Evolutionary conservation across 2,888 invertebrate species (phyloP).

Genomic region (Sinelater perroti): DNA sequence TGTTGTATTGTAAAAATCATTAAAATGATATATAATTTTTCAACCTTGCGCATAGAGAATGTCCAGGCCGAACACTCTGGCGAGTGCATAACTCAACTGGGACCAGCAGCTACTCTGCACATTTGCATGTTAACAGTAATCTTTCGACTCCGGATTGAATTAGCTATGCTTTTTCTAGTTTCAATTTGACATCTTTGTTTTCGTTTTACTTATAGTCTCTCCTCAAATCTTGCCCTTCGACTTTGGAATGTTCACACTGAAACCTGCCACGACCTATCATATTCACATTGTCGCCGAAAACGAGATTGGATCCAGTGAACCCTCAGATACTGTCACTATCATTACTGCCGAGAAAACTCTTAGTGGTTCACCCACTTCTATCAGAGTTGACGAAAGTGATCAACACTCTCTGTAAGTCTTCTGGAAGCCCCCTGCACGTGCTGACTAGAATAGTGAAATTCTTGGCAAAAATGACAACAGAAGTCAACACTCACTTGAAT

Average conservation of each 20-base stretch:
- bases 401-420: slow-evolving; percentile 87
- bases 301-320: slow-evolving; percentile 90
- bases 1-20: slow-evolving; percentile 40
- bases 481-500: slow-evolving; percentile 87
- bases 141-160: background rate
- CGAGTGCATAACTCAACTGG: slow-evolving; percentile 67
- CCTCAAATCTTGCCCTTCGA: slow-evolving; percentile 67
- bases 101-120: slow-evolving; percentile 59
- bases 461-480: slow-evolving; percentile 81
- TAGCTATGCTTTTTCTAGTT: too few species aligned
- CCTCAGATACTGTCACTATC: slow-evolving; percentile 91
- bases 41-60: slow-evolving; percentile 66
- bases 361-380: slow-evolving; percentile 83
- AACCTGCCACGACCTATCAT: slow-evolving; percentile 93
- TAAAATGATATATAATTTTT: slow-evolving; percentile 49
- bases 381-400: slow-evolving; percentile 86
- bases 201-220: slow-evolving; percentile 57
- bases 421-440: slow-evolving; percentile 89
- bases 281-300: slow-evolving; percentile 93
- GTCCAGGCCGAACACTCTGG: slow-evolving; percentile 66
- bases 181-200: too few species aligned
- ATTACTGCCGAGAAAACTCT: slow-evolving; percentile 92
- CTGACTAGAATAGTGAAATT: slow-evolving; percentile 94
- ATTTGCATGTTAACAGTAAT: slow-evolving; percentile 67
- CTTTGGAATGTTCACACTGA: slow-evolving; percentile 82